Base-by-base conservation (phyloP, 2,797 vertebrate genomes). In the Cephalopachus bancanus region DNA sequence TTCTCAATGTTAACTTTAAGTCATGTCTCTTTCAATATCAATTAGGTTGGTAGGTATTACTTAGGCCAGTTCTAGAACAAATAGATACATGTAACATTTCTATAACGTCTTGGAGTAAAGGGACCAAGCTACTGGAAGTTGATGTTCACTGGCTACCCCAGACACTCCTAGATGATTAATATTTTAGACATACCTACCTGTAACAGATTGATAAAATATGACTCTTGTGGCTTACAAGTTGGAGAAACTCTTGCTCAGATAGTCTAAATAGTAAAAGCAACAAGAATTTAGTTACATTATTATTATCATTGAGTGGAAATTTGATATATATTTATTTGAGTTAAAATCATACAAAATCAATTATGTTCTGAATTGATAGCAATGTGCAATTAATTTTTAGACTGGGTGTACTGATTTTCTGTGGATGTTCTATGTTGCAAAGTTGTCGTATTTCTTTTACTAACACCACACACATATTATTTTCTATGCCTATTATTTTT, bases 401-500 rank as follows among this genome's bases (percentile, higher is more conserved):
- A 30, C 1, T 30, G 83, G 64, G 53, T 20, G 12, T 49, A 59
- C 11, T 83, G 44, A 76, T 67, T 86, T 69, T 89, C 28, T 86
- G 8, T 71, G 55, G 17, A 4, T 74, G 12, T 78, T 10, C 53
- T 28, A 74, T 65, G 5, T 65, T 92, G 28, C 53, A 84, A 62
- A 83, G 76, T 79, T 92, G 16, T 83, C 83, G 9, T 17, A 65
- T 9, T 83, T 94, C 19, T 83, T 97, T 55, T 44, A 51, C 10
- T 64, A 79, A 65, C 84, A 83, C 3, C 14, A 78, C 20, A 65
- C 10, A 20, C 28, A 80, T 28, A 60, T 74, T 74, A 26, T 81
- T 92, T 93, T 72, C 28, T 88, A 5, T 93, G 22, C 44, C 15
- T 53, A 37, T 91, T 83, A 83, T 51, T 71, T 62, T 80, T 79